Conservation (phyloP, 1,140 invertebrate species). For the Kradibia gibbosae region DNA sequence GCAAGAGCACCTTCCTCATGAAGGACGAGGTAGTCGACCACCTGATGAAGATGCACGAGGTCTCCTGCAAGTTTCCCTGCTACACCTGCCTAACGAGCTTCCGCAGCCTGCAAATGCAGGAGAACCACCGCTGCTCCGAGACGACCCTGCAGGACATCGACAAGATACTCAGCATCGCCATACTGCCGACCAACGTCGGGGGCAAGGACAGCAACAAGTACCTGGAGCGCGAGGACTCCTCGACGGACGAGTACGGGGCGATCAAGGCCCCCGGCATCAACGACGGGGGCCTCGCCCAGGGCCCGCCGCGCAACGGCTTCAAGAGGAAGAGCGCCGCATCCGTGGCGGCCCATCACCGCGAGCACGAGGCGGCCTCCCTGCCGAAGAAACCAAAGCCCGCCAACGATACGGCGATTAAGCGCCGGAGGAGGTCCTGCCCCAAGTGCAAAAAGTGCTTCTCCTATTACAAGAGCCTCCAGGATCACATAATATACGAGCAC, state of each 20-base stretch:
- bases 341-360: not conserved
- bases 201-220: slow-evolving; percentile 26
- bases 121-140: slow-evolving; percentile 44
- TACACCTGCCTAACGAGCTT: slow-evolving; percentile 41
- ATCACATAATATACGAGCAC: slow-evolving; percentile 39
- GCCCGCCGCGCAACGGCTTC: slow-evolving; percentile 2
- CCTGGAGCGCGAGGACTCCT: slow-evolving; percentile 35
- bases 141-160: slow-evolving; percentile 27
- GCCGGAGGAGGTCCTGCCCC: slow-evolving; percentile 13
- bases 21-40: slow-evolving; percentile 49
- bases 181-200: slow-evolving; percentile 29
- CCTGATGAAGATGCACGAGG: slow-evolving; percentile 46
- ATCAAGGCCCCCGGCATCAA: not conserved
- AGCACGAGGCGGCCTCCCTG: not conserved
- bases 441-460: slow-evolving; percentile 32
- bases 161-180: slow-evolving; percentile 42
- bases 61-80: slow-evolving; percentile 47
- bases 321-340: slow-evolving; percentile 15
- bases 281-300: not conserved
- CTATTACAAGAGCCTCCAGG: slow-evolving; percentile 24
- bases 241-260: slow-evolving; percentile 21
- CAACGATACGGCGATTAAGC: not conserved
- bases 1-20: slow-evolving; percentile 48
- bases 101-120: slow-evolving; percentile 40
- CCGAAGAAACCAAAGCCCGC: not conserved